phyloP scores from a whole-genome alignment of 2,888 invertebrate genomes.

The Elysia crispata region DNA sequence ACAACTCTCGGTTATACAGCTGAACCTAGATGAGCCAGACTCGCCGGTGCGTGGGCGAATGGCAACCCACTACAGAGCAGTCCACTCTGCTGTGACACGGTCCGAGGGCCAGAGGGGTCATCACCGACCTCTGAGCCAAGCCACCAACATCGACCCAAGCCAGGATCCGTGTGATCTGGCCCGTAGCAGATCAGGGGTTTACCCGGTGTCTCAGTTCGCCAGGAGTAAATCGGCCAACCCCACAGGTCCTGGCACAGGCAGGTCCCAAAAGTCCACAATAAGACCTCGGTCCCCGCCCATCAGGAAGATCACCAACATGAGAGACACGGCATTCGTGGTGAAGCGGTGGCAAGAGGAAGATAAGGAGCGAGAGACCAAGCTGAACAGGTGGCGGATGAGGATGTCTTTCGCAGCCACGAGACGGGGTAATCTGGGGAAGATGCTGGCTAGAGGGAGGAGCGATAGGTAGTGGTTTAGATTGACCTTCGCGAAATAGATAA shows the following conservation, averaged over 20 bases:
- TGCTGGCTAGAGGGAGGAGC: slow-evolving; percentile 26
- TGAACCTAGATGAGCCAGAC: slow-evolving; percentile 33
- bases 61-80: background rate
- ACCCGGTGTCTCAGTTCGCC: slow-evolving; percentile 14
- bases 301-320: slow-evolving; percentile 26
- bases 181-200: slow-evolving; percentile 13
- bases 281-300: background rate
- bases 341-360: slow-evolving; percentile 46
- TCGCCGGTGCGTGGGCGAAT: background rate
- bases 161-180: background rate
- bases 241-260: background rate
- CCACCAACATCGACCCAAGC: background rate
- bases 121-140: background rate
- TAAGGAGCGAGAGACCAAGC: slow-evolving; percentile 41
- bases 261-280: background rate
- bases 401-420: slow-evolving; percentile 51
- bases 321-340: slow-evolving; percentile 18
- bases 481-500: too few species aligned
- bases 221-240: background rate
- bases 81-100: too few species aligned
- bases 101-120: too few species aligned
- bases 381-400: slow-evolving; percentile 51
- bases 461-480: too few species aligned
- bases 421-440: slow-evolving; percentile 39
- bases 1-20: slow-evolving; percentile 36